Evolutionary conservation across 2,113 vertebrate genomes (phyloP).

Genomic region (Amazona guildingii): DNA sequence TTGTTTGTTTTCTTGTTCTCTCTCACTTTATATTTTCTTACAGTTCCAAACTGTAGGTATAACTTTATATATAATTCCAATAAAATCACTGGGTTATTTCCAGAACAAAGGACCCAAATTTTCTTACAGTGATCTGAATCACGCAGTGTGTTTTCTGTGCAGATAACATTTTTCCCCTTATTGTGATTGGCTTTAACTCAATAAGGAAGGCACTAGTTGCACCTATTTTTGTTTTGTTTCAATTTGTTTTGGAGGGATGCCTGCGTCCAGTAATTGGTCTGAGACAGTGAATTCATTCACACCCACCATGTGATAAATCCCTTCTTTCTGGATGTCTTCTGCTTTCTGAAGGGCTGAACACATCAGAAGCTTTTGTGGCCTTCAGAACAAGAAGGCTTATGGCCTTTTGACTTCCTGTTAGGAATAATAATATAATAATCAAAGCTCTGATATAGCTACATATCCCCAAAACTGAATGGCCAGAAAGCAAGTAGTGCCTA

Average conservation of each 20-base stretch:
- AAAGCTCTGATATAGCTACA: background rate
- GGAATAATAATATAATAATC: background rate
- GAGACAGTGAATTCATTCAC: background rate
- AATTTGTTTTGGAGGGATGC: background rate
- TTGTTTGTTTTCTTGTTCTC: conserved; percentile 15
- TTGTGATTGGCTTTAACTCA: background rate
- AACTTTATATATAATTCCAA: background rate
- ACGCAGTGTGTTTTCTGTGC: background rate
- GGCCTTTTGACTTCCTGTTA: background rate
- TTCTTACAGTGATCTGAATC: background rate
- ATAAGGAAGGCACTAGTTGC: background rate
- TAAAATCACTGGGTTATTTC: background rate
- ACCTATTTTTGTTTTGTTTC: background rate
- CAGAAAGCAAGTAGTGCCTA: background rate
- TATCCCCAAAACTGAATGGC: background rate
- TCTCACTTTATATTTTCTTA: conserved; percentile 2
- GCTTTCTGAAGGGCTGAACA: background rate
- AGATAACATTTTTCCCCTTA: background rate
- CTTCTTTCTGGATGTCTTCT: background rate
- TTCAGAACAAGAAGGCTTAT: background rate
- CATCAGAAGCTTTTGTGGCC: background rate
- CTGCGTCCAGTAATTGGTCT: background rate
- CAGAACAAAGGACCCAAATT: background rate
- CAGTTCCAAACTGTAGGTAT: background rate
- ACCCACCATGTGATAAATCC: too few relatives aligned